These are phyloP conservation scores for Mylabris phalerata DNA, from an alignment of 1,140 invertebrate species.

Conservation along the genomic window DNA sequence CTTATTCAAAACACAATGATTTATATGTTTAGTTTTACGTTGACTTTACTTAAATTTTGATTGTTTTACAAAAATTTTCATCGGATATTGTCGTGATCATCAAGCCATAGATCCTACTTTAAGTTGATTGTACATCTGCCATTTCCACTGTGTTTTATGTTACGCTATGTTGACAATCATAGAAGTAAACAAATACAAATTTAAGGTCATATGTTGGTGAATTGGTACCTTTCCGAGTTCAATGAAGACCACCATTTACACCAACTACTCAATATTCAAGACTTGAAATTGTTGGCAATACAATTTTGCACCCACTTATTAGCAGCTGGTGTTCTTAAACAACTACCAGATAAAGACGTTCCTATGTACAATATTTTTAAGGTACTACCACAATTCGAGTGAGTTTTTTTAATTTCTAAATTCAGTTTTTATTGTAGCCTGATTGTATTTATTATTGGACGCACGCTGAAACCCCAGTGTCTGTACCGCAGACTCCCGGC, in stretches of 20 bases:
- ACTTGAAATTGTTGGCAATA: constrained; percentile 64
- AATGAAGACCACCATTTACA: constrained; percentile 61
- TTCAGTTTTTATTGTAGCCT: constrained; percentile 54
- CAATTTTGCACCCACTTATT: constrained; percentile 86
- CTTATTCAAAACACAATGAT: no score
- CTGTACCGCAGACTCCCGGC: constrained; percentile 63
- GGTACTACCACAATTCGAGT: constrained; percentile 47
- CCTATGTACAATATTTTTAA: constrained; percentile 62
- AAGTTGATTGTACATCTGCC: neutral
- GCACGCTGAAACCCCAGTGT: constrained; percentile 62
- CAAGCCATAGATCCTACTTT: constrained; percentile 25
- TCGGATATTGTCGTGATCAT: constrained; percentile 19
- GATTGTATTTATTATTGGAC: constrained; percentile 86
- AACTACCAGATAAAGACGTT: constrained; percentile 64
- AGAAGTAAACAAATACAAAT: neutral
- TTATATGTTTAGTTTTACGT: no score
- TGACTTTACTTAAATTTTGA: no score
- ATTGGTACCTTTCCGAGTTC: constrained; percentile 79
- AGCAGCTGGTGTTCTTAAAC: constrained; percentile 75
- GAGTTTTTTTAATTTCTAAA: neutral
- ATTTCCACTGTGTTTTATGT: neutral
- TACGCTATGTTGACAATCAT: neutral
- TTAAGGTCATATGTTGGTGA: constrained; percentile 82
- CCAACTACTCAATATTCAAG: constrained; percentile 56
- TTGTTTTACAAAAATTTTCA: neutral